A percentile compares a stretch with the other conserved stretches of the same genome.
phyloP scores from a whole-genome alignment of 2,113 vertebrate species.

The Scalopus aquaticus region DNA sequence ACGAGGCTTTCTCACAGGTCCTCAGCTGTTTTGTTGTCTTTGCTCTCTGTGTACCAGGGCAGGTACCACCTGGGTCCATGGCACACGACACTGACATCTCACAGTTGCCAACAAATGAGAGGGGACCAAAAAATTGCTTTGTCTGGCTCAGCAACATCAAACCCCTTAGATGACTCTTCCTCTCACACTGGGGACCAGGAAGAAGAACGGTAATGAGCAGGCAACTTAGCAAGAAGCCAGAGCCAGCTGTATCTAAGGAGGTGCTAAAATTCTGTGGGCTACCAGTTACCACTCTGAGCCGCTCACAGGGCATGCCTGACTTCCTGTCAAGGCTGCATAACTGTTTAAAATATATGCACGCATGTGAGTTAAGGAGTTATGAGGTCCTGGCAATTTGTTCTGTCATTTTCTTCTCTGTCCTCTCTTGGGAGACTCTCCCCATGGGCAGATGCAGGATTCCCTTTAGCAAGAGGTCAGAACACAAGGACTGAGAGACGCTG shows the following conservation, averaged over 20 bases:
- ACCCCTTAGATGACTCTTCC: background rate
- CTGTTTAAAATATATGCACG: background rate
- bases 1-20: constrained; percentile 18
- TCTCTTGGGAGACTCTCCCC: background rate
- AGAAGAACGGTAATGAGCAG: background rate
- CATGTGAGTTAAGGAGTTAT: background rate
- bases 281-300: background rate
- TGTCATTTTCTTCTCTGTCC: background rate
- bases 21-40: constrained; percentile 34
- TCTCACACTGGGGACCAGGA: background rate
- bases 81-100: background rate
- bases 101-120: constrained; percentile 15
- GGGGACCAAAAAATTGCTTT: background rate
- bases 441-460: background rate
- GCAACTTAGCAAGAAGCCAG: background rate
- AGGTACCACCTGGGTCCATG: background rate
- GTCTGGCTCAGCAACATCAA: background rate
- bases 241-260: background rate
- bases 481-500: background rate
- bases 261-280: background rate
- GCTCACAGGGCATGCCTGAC: background rate
- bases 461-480: background rate
- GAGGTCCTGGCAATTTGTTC: constrained; percentile 4
- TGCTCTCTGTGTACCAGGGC: background rate
- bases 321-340: background rate